Percentiles rank a stretch among this genome's conserved stretches.
Conservation (phyloP, 2,113 vertebrate genomes). For the Boulengeromyrus knoepffleri region DNA sequence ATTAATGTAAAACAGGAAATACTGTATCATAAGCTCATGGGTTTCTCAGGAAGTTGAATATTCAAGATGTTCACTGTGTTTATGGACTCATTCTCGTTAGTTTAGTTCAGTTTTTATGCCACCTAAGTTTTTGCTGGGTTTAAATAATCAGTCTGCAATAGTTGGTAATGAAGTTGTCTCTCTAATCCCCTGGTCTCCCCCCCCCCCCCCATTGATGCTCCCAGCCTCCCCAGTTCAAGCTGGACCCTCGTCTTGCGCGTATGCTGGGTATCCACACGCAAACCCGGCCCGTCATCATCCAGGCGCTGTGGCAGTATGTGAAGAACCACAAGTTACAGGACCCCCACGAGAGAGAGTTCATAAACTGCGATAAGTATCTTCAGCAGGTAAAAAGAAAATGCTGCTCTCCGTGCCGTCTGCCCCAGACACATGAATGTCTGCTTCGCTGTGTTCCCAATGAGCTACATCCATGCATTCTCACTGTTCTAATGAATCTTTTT, state of each 20-base stretch:
- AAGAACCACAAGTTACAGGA: conserved; percentile 88
- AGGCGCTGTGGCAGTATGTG: conserved; percentile 84
- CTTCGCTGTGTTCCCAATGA: not conserved
- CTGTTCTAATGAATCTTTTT: not conserved
- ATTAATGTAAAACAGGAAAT: not conserved
- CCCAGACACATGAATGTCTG: no score
- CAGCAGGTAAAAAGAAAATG: conserved; percentile 64
- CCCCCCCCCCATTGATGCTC: not conserved
- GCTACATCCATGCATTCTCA: not conserved
- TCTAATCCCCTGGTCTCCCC: not conserved
- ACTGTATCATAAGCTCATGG: not conserved
- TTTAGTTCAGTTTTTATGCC: not conserved
- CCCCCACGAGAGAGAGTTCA: conserved; percentile 78
- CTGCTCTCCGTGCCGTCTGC: no score
- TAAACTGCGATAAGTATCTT: conserved; percentile 84
- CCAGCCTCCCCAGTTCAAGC: conserved; percentile 48
- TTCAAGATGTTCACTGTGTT: not conserved
- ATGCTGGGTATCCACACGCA: conserved; percentile 66
- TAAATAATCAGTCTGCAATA: not conserved
- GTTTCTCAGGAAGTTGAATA: not conserved
- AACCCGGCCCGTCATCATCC: conserved; percentile 72
- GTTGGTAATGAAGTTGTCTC: not conserved
- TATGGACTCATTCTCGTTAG: not conserved
- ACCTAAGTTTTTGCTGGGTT: not conserved
- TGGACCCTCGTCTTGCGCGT: conserved; percentile 79